Percentiles rank a stretch among this genome's conserved stretches.
Conservation (phyloP, 2,113 vertebrate species). For the Trogon melanurus region DNA sequence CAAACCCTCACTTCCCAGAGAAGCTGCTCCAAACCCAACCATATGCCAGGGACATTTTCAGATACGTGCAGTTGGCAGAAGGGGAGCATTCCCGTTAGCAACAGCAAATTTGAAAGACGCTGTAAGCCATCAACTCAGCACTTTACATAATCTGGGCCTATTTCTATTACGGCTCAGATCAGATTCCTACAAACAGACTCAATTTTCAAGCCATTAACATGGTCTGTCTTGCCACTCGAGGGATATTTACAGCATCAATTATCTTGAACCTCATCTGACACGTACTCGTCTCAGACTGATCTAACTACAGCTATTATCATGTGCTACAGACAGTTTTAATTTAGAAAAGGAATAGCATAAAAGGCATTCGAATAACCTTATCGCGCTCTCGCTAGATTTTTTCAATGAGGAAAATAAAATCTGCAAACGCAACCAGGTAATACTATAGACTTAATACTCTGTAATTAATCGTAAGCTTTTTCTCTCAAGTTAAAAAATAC, state of each 20-base stretch:
- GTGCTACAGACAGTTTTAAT: neutral
- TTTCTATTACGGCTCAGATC: neutral
- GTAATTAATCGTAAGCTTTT: neutral
- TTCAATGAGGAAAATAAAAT: neutral
- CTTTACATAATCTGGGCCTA: neutral
- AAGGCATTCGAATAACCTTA: neutral
- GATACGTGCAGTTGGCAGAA: neutral
- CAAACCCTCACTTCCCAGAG: neutral
- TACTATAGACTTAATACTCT: neutral
- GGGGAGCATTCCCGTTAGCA: neutral
- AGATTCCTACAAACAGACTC: neutral
- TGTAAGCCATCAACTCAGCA: neutral
- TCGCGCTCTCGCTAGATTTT: neutral
- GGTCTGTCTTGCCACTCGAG: neutral
- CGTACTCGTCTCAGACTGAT: neutral
- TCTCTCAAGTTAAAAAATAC: neutral
- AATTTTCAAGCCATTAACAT: neutral
- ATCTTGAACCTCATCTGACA: neutral
- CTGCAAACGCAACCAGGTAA: neutral
- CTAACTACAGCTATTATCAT: neutral
- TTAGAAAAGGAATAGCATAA: neutral
- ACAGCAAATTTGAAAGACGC: neutral
- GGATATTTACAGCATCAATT: slow-evolving; percentile 20
- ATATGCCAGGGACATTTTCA: neutral
- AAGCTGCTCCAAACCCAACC: neutral